A percentile compares a stretch with the other conserved stretches of the same genome.
Evolutionary conservation across 2,888 invertebrate species (phyloP).

Genomic region (Callyntrura sp.): DNA sequence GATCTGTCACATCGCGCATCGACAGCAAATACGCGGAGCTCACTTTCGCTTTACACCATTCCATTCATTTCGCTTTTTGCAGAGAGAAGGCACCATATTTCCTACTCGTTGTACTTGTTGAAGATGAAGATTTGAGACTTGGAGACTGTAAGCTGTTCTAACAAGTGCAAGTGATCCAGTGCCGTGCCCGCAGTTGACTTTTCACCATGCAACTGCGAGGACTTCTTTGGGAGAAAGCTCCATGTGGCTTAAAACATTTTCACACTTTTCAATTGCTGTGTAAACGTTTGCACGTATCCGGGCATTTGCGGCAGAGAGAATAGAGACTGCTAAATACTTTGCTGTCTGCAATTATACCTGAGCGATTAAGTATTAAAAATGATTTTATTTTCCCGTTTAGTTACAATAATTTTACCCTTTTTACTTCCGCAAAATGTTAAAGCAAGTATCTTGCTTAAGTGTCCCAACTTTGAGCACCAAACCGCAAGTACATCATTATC

Average conservation of each 20-base stretch:
- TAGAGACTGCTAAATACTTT: neutral
- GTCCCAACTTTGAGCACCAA: constrained; percentile 7
- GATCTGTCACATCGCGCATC: constrained; percentile 49
- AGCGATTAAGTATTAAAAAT: neutral
- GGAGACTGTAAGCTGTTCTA: neutral
- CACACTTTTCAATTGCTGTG: neutral
- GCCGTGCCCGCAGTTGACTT: constrained; percentile 49
- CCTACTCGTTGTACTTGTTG: constrained; percentile 59
- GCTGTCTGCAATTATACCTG: neutral
- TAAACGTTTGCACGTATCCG: neutral
- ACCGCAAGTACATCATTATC: neutral
- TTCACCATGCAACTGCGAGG: constrained; percentile 38
- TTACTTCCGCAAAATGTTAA: neutral
- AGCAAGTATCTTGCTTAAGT: constrained; percentile 18
- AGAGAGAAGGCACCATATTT: neutral
- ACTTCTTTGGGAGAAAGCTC: constrained; percentile 16
- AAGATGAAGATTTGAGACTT: constrained; percentile 7
- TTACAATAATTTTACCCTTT: neutral
- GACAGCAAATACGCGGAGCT: constrained; percentile 34
- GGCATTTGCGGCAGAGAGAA: neutral
- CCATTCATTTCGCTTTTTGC: neutral
- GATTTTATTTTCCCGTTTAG: neutral
- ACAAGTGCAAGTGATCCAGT: constrained; percentile 8
- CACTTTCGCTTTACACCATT: neutral
- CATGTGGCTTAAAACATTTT: neutral